Evolutionary conservation across 2,888 invertebrate genomes (phyloP).

Genomic region (Noctua fimbriata): DNA sequence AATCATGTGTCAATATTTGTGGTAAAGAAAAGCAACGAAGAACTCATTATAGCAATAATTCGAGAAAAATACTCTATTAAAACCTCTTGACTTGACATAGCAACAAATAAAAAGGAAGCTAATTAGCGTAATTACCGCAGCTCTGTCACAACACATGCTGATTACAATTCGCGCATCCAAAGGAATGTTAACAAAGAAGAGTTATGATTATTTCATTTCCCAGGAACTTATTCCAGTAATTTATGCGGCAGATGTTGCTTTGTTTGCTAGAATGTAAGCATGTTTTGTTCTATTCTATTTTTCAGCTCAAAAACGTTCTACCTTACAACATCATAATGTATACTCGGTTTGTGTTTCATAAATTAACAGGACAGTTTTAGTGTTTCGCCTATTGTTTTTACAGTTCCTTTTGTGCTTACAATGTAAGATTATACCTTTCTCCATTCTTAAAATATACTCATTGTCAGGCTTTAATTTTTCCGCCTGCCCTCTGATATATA

Average conservation of each 20-base stretch:
- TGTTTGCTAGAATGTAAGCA: conserved; percentile 46
- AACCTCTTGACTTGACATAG: conserved; percentile 8
- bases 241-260: conserved; percentile 42
- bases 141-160: conserved; percentile 57
- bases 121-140: conserved; percentile 67
- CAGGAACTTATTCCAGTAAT: conserved; percentile 46
- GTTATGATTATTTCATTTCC: conserved; percentile 52
- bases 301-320: conserved; percentile 34
- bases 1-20: not conserved
- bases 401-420: conserved; percentile 9
- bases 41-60: not conserved
- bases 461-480: not conserved
- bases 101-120: conserved; percentile 49
- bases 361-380: conserved; percentile 35
- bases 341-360: conserved; percentile 30
- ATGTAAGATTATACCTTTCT: not conserved
- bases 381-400: not conserved
- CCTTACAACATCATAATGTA: conserved; percentile 14
- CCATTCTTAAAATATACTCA: not conserved
- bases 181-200: conserved; percentile 51
- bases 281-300: conserved; percentile 62
- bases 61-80: not conserved
- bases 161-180: conserved; percentile 51
- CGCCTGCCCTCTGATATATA: not conserved
- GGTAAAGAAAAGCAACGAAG: not conserved